Evolutionary conservation across 1,140 invertebrate species (phyloP).

Genomic region (Agrypnia vestita): DNA sequence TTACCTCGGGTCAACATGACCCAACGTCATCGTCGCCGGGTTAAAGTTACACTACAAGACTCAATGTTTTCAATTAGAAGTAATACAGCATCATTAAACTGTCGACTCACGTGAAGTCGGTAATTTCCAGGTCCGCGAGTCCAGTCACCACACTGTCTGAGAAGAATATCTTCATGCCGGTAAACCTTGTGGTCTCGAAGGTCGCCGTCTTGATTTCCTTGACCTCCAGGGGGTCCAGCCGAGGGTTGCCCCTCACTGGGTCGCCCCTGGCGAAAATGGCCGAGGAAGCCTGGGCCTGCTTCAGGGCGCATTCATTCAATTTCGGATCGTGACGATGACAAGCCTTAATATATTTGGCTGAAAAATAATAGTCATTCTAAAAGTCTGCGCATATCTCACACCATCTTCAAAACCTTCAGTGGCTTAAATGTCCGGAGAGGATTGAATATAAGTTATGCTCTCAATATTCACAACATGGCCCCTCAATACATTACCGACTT

Average conservation of each 20-base stretch:
- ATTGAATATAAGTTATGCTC: no score
- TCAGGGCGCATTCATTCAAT: slow-evolving; percentile 17
- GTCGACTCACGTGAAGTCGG: background rate
- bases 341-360: slow-evolving; percentile 13
- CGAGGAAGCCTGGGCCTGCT: background rate
- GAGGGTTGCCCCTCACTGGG: background rate
- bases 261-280: background rate
- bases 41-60: no score
- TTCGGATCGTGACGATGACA: slow-evolving; percentile 19
- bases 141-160: slow-evolving; percentile 20
- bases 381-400: no score
- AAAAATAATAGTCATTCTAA: no score
- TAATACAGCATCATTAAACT: background rate
- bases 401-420: no score
- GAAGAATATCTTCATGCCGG: slow-evolving; percentile 22
- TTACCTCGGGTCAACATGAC: no score
- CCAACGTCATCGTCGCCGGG: no score
- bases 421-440: no score
- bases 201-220: slow-evolving; percentile 26
- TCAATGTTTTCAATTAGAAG: no score
- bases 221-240: slow-evolving; percentile 4
- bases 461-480: no score
- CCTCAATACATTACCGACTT: no score
- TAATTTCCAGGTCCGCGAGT: background rate
- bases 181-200: slow-evolving; percentile 19